Conservation (phyloP, 2,113 vertebrate species). For the Microtus pennsylvanicus region DNA sequence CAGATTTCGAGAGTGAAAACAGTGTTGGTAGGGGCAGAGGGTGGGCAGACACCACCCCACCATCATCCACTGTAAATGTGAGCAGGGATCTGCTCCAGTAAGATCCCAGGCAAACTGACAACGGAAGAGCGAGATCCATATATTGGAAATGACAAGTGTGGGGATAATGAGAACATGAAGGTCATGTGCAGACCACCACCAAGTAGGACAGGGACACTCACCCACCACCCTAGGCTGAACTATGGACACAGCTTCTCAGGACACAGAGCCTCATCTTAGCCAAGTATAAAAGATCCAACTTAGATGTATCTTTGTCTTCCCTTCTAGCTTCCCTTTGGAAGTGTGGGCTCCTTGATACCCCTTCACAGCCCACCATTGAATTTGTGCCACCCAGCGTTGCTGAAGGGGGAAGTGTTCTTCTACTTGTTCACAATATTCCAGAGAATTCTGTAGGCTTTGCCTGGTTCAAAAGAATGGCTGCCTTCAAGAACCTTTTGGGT, state of each 20-base stretch:
- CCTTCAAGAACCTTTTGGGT: accelerated
- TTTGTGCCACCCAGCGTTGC: accelerated
- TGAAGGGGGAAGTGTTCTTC: background rate
- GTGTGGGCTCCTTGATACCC: too few species aligned
- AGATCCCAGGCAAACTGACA: too few species aligned
- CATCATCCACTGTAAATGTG: too few species aligned
- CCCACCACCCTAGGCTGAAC: background rate
- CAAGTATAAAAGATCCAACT: background rate
- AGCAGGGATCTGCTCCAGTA: too few species aligned
- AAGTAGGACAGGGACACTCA: background rate
- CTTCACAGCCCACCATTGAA: background rate
- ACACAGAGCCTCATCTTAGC: background rate
- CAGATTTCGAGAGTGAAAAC: too few species aligned
- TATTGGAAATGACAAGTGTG: too few species aligned
- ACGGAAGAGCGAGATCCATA: too few species aligned
- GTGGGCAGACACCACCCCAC: too few species aligned
- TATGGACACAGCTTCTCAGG: background rate
- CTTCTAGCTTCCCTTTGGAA: background rate
- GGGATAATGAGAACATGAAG: too few species aligned
- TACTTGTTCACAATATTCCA: background rate
- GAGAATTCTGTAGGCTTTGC: accelerated
- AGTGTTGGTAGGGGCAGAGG: too few species aligned
- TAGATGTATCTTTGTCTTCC: background rate
- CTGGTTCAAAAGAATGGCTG: background rate
- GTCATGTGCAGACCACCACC: too few species aligned